Evolutionary conservation across 2,797 vertebrate genomes (phyloP).

Genomic region (Bovichtus diacanthus): DNA sequence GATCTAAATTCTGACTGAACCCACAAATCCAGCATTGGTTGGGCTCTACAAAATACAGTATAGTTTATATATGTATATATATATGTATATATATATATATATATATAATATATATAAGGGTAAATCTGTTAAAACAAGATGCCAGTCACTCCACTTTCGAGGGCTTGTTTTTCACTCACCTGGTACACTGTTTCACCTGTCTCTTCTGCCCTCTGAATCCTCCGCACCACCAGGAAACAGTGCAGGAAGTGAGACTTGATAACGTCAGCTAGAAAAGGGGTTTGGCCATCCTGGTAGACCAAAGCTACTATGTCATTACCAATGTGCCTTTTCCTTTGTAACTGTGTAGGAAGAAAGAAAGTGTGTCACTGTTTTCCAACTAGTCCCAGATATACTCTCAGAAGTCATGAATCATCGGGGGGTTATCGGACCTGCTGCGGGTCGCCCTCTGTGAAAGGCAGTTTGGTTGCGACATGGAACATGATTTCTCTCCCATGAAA

Average conservation of each 20-base stretch:
- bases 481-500: conserved; percentile 93
- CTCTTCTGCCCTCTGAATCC: conserved; percentile 65
- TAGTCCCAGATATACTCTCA: background rate
- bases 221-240: conserved; percentile 90
- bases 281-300: conserved; percentile 92
- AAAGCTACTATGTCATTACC: conserved; percentile 94
- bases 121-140: background rate
- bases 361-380: background rate
- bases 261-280: conserved; percentile 90
- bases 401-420: conserved; percentile 16
- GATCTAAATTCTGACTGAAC: too few relatives aligned
- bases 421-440: conserved; percentile 88
- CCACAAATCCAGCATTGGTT: background rate
- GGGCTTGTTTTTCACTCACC: conserved; percentile 52
- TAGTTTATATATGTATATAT: too few relatives aligned
- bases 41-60: background rate
- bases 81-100: too few relatives aligned
- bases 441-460: conserved; percentile 94
- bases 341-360: conserved; percentile 71
- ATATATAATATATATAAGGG: too few relatives aligned
- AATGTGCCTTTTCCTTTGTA: conserved; percentile 94
- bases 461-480: conserved; percentile 94
- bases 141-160: background rate
- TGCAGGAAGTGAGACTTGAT: conserved; percentile 95
- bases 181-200: conserved; percentile 71